Percentiles rank a stretch among this genome's conserved stretches.
Conservation (phyloP, 2,888 invertebrate species). For the Dolichomitus sp. region DNA sequence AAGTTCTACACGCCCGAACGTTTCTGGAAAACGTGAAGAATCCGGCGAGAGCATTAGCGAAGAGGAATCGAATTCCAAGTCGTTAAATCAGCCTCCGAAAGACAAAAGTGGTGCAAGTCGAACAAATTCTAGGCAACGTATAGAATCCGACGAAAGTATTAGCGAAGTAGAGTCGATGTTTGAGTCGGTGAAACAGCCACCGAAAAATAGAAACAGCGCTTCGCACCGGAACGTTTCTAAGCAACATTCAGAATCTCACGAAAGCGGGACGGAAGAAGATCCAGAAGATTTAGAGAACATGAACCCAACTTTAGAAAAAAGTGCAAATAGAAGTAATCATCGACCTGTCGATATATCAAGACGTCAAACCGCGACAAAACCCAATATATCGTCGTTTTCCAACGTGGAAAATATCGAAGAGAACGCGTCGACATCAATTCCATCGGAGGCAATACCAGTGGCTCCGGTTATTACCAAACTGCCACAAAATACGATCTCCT, state of each 20-base stretch:
- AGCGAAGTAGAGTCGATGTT: slow-evolving; percentile 11
- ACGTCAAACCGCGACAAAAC: background rate
- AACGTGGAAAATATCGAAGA: background rate
- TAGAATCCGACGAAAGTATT: slow-evolving; percentile 2
- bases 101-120: background rate
- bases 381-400: slow-evolving; percentile 1
- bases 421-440: background rate
- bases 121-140: background rate
- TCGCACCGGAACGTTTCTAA: background rate
- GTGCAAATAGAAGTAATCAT: background rate
- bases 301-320: background rate
- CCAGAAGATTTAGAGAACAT: background rate
- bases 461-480: background rate
- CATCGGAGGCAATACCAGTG: background rate
- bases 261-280: slow-evolving; percentile 21
- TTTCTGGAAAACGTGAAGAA: background rate
- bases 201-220: background rate
- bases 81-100: background rate
- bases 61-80: background rate
- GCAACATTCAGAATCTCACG: background rate
- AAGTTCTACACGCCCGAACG: background rate
- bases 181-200: background rate
- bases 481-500: background rate
- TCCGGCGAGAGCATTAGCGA: slow-evolving; percentile 14
- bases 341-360: background rate